These are phyloP conservation scores for Neoscelio sp. DNA, from an alignment of 2,888 invertebrate genomes.

Conservation along the genomic window DNA sequence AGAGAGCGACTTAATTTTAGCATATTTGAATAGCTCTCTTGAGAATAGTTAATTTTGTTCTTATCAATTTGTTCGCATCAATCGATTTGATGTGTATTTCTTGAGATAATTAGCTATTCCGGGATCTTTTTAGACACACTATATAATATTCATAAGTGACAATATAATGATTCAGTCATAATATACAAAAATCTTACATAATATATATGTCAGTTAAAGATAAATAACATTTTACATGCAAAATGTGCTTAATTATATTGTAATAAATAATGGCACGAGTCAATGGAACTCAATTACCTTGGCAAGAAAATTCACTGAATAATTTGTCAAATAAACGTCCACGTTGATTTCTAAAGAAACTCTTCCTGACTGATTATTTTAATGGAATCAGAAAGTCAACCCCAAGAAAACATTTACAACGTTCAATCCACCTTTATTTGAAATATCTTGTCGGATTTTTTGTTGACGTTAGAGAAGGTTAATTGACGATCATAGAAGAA, in stretches of 20 bases:
- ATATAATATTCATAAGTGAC: conserved; percentile 5
- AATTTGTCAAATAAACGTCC: conserved; percentile 47
- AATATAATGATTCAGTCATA: conserved; percentile 39
- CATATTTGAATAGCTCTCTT: no score
- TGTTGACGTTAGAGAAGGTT: conserved; percentile 16
- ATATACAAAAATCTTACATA: conserved; percentile 17
- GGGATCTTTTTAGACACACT: no score
- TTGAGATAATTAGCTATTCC: no score
- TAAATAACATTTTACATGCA: conserved; percentile 45
- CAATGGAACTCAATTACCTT: conserved; percentile 25
- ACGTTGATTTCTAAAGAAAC: conserved; percentile 46
- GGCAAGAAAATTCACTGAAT: conserved; percentile 29
- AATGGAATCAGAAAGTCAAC: conserved; percentile 25
- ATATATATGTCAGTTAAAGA: conserved; percentile 29
- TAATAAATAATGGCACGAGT: conserved; percentile 41
- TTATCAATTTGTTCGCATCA: no score
- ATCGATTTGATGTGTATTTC: no score
- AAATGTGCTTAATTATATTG: conserved; percentile 39
- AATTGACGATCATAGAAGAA: conserved; percentile 23
- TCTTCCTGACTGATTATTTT: conserved; percentile 37
- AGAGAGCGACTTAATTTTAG: no score
- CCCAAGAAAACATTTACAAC: background rate
- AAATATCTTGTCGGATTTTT: conserved; percentile 2
- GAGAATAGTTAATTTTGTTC: no score
- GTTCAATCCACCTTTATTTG: background rate